Base-by-base conservation (phyloP, 1,140 invertebrate species). In the Artemia franciscana region DNA sequence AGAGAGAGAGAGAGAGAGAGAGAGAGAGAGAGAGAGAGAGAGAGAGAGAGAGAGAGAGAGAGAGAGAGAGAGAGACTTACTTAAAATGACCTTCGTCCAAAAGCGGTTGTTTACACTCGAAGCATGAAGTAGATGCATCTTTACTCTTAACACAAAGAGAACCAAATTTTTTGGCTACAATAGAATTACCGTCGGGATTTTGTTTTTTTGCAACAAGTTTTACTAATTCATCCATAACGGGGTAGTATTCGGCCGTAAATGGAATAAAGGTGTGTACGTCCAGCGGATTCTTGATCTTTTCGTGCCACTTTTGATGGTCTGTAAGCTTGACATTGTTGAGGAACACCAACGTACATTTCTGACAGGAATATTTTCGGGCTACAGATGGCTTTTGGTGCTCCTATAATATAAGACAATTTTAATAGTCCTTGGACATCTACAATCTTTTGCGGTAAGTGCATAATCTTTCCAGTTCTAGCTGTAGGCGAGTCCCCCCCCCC, bases 31-130 rank as follows among this genome's bases (percentile, higher is more conserved):
- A n/a, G n/a, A n/a, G n/a, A n/a, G n/a, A n/a, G n/a, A n/a, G n/a
- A n/a, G n/a, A n/a, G n/a, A n/a, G n/a, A n/a, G n/a, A n/a, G n/a
- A n/a, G n/a, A n/a, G n/a, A n/a, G n/a, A n/a, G n/a, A n/a, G n/a
- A n/a, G n/a, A n/a, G n/a, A n/a, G n/a, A n/a, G n/a, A n/a, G n/a
- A n/a, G n/a, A n/a, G n/a, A n/a, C 79, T 78, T 73, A 85, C 82
- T 80, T 75, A 73, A 82, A 86, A 73, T 85, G 83, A 65, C 80
- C 75, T 18, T 79, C 73, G 64, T 75, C 75, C 15, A 79, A 77
- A 21, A 85, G 74, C 30, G 79, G 76, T n/a, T 77, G 76, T 67
- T 82, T 79, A 68, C 84, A 86, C 70, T 85, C 84, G 60, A 82
- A 78, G 68, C 84, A 85, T 4, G 15, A 18, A 51, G 21, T 12